phyloP scores from a whole-genome alignment of 1,140 invertebrate genomes.

The Himalopsyche phryganea region DNA sequence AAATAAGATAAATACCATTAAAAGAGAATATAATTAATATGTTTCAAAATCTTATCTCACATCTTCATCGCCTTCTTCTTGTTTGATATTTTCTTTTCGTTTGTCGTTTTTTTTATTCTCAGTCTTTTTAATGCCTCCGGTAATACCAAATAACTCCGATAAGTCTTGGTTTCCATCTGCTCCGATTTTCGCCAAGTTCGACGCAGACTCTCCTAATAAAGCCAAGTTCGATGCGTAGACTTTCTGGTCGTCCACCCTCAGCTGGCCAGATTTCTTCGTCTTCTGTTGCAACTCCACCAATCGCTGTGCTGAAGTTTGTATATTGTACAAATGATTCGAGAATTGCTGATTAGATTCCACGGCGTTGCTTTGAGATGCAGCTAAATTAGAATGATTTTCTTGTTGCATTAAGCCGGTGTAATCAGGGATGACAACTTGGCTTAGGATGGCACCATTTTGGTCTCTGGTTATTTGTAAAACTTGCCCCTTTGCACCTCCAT shows the following conservation, averaged over 20 bases:
- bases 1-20: no score
- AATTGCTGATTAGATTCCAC: conserved; percentile 6
- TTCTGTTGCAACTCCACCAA: conserved; percentile 51
- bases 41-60: conserved; percentile 37
- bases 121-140: conserved; percentile 31
- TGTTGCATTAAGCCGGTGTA: conserved; percentile 6
- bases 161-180: conserved; percentile 34
- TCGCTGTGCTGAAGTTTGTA: conserved; percentile 48
- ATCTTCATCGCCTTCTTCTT: conserved; percentile 43
- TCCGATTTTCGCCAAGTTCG: conserved; percentile 43
- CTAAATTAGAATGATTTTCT: conserved; percentile 1
- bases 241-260: conserved; percentile 45
- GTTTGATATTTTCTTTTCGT: conserved; percentile 42
- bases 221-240: conserved; percentile 47
- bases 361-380: not conserved
- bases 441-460: conserved; percentile 49
- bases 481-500: conserved; percentile 64
- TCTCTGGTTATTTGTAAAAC: conserved; percentile 58
- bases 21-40: no score
- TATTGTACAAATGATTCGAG: conserved; percentile 39
- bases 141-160: conserved; percentile 8
- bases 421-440: conserved; percentile 48
- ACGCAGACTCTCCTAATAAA: conserved; percentile 45
- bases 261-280: conserved; percentile 46
- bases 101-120: conserved; percentile 43